phyloP scores from a whole-genome alignment of 2,888 invertebrate genomes.

The Brachyptera risi region DNA sequence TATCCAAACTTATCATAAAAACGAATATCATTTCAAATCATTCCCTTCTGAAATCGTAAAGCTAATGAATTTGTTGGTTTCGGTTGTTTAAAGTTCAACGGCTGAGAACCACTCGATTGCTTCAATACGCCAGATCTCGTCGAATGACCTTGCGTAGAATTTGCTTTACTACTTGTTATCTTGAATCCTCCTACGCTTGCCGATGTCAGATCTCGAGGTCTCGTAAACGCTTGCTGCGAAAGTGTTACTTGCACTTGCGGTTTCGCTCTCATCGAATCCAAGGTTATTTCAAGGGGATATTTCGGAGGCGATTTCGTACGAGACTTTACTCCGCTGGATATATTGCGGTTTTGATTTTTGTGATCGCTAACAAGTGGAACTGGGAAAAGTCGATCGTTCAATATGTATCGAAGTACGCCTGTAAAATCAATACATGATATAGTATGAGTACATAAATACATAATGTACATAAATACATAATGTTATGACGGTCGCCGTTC shows the following conservation, averaged over 20 bases:
- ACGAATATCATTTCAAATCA: too few species aligned
- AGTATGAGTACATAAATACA: too few species aligned
- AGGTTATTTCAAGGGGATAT: not conserved
- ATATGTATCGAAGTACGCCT: conserved; percentile 53
- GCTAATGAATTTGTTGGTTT: conserved; percentile 11
- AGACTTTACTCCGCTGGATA: too few species aligned
- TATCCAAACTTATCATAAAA: too few species aligned
- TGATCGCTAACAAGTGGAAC: conserved; percentile 49
- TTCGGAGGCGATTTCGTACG: too few species aligned
- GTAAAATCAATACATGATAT: conserved; percentile 34
- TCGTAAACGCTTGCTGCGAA: not conserved
- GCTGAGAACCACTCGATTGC: not conserved
- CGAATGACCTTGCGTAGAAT: not conserved
- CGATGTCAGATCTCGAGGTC: too few species aligned
- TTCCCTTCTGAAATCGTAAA: conserved; percentile 20
- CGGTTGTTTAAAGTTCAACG: not conserved
- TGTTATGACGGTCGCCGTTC: conserved; percentile 29
- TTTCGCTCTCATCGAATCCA: not conserved
- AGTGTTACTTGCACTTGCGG: not conserved
- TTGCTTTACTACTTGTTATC: not conserved
- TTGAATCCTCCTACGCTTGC: not conserved
- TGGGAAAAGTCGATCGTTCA: conserved; percentile 56
- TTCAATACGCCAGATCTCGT: not conserved
- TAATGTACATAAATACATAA: too few species aligned
- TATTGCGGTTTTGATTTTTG: conserved; percentile 47